phyloP scores from a whole-genome alignment of 2,113 vertebrate species.

The Cinclus mexicanus region DNA sequence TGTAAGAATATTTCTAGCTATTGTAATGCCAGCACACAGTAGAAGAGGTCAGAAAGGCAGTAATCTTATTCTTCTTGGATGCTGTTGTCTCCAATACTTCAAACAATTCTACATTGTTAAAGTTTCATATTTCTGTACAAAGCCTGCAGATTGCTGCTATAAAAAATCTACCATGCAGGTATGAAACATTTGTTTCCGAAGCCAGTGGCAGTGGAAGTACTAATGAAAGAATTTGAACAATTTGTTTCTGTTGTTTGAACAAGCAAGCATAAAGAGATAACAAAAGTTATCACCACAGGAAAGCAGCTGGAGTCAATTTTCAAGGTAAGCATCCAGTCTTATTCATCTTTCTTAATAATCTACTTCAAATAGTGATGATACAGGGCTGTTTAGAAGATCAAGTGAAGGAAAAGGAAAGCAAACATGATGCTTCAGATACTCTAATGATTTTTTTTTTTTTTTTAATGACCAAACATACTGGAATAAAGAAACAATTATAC shows the following conservation, averaged over 20 bases:
- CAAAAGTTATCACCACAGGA: background rate
- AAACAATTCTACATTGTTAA: background rate
- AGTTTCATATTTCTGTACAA: background rate
- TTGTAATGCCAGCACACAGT: background rate
- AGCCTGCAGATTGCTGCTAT: background rate
- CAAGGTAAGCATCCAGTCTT: background rate
- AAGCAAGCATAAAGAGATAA: background rate
- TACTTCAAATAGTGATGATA: background rate
- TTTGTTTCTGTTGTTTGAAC: background rate
- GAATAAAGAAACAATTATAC: background rate
- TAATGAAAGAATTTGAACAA: background rate
- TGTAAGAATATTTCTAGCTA: background rate
- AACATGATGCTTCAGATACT: background rate
- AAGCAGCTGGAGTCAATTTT: background rate
- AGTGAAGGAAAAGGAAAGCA: background rate
- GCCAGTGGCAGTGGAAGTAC: background rate
- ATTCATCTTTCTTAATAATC: background rate
- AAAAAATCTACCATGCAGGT: background rate
- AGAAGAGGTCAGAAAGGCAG: background rate
- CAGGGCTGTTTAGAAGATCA: background rate
- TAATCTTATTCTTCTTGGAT: background rate
- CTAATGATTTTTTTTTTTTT: background rate
- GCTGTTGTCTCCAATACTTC: background rate
- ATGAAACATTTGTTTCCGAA: background rate
- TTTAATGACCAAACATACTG: background rate